Evolutionary conservation across 2,113 vertebrate genomes (phyloP).

Genomic region (Mungos mungo): DNA sequence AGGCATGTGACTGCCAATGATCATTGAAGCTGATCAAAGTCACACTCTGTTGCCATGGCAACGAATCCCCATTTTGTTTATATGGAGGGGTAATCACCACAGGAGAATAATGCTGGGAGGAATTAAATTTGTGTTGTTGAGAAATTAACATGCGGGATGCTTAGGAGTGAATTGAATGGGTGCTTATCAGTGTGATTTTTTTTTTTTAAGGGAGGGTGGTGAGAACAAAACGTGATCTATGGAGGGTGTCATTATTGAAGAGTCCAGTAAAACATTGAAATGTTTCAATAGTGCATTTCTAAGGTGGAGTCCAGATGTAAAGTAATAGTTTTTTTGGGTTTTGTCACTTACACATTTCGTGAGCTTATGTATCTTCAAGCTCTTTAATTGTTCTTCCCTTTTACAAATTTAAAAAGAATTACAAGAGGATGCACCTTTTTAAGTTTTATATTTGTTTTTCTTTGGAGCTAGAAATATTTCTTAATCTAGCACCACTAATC

Average conservation of each 20-base stretch:
- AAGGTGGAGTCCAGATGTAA: not conserved
- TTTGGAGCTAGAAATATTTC: conserved; percentile 72
- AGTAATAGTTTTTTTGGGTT: conserved; percentile 32
- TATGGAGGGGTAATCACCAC: conserved; percentile 82
- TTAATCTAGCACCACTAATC: conserved; percentile 66
- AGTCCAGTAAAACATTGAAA: not conserved
- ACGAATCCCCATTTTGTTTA: conserved; percentile 86
- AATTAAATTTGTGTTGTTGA: conserved; percentile 85
- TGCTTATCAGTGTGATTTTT: conserved; percentile 67
- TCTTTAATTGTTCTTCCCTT: conserved; percentile 10
- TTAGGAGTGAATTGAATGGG: conserved; percentile 67
- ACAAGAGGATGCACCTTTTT: conserved; percentile 22
- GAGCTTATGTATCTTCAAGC: conserved; percentile 26
- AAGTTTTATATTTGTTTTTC: conserved; percentile 52
- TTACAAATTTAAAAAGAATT: conserved; percentile 51
- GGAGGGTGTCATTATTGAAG: conserved; percentile 12
- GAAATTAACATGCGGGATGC: conserved; percentile 82
- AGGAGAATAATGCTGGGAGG: conserved; percentile 85
- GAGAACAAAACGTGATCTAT: not conserved
- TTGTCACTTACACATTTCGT: conserved; percentile 12
- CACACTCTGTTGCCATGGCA: conserved; percentile 84
- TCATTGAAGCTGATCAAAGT: conserved; percentile 88
- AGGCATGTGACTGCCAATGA: conserved; percentile 85
- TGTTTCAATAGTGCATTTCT: not conserved
- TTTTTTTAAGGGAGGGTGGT: not conserved